Conservation (phyloP, 92 coral and sea anemone genomes). For the Virgularia gustaviana region DNA sequence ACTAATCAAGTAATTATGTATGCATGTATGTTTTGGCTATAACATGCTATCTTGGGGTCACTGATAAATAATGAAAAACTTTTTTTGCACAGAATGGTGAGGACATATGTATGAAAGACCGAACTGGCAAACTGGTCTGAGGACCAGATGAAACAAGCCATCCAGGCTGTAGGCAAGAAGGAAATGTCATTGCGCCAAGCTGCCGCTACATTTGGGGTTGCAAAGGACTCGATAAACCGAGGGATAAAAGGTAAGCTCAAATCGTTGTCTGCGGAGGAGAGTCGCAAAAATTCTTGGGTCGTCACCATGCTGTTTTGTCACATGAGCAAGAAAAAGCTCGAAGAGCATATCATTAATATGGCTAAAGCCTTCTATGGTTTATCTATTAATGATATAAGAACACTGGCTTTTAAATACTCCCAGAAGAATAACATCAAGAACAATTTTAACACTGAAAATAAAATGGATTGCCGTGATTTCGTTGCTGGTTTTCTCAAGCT, state of each 20-base stretch:
- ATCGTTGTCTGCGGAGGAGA: conserved; percentile 23
- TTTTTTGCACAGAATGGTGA: conserved; percentile 12
- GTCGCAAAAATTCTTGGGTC: conserved; percentile 15
- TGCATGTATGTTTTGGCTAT: background rate
- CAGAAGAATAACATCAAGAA: conserved; percentile 4
- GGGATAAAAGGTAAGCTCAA: conserved; percentile 32
- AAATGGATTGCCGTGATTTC: conserved; percentile 24
- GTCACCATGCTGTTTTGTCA: conserved; percentile 21
- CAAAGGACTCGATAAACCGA: conserved; percentile 24
- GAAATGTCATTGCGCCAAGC: conserved; percentile 22
- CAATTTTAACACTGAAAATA: conserved; percentile 5
- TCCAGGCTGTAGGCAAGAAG: conserved; percentile 14
- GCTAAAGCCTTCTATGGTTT: conserved; percentile 19
- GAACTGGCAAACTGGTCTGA: conserved; percentile 38
- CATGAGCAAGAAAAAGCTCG: conserved; percentile 27
- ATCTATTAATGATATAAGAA: background rate
- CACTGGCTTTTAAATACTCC: background rate
- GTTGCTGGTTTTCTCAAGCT: conserved; percentile 28
- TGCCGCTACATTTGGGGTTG: conserved; percentile 21
- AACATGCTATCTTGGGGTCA: background rate
- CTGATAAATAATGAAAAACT: no score
- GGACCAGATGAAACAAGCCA: conserved; percentile 34
- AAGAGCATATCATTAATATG: conserved; percentile 13
- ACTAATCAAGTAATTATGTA: background rate
- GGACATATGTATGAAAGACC: conserved; percentile 28